Conservation (phyloP, 2,113 vertebrate genomes). For the Pelvicachromis taeniatus region DNA sequence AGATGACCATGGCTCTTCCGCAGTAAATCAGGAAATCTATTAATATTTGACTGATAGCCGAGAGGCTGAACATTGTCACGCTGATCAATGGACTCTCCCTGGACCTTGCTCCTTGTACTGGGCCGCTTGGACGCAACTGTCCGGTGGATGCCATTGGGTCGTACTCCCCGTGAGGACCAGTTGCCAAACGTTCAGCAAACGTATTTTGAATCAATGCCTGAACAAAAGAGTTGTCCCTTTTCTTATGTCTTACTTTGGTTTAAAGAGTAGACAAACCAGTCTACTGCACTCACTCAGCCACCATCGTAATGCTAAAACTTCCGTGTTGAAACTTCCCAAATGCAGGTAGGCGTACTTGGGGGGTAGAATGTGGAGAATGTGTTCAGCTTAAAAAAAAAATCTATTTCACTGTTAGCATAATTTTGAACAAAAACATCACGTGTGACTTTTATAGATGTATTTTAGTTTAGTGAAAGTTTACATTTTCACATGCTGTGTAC, state of each 20-base stretch:
- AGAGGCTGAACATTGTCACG: slow-evolving; percentile 30
- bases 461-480: not conserved
- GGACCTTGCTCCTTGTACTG: not conserved
- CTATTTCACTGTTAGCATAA: not conserved
- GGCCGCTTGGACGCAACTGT: not conserved
- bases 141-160: slow-evolving; percentile 15
- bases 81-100: not conserved
- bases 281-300: too few species aligned
- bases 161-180: not conserved
- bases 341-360: slow-evolving; percentile 37
- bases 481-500: not conserved
- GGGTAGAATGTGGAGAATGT: not conserved
- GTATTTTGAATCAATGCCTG: not conserved
- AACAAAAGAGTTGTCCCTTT: not conserved
- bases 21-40: slow-evolving; percentile 69
- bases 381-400: not conserved
- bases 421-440: not conserved
- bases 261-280: not conserved
- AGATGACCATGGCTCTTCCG: slow-evolving; percentile 66
- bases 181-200: not conserved
- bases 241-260: not conserved
- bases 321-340: not conserved
- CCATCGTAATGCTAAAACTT: not conserved
- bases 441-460: not conserved
- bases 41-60: slow-evolving; percentile 58